Evolutionary conservation across 2,797 vertebrate genomes (phyloP).

Genomic region (Mus spretus): DNA sequence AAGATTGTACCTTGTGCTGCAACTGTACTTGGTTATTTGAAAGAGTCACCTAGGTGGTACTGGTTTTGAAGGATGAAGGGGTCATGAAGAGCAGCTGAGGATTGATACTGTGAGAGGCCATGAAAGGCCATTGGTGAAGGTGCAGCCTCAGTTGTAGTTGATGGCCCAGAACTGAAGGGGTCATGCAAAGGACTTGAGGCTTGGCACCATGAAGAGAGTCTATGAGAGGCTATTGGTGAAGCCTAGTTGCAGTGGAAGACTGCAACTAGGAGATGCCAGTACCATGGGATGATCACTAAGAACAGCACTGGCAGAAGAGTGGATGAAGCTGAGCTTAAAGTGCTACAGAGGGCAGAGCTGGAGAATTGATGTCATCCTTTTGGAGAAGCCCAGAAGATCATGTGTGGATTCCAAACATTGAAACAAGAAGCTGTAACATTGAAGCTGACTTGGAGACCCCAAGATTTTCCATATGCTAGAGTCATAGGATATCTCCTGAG

Average conservation of each 20-base stretch:
- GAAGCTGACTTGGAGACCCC: not conserved
- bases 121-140: not conserved
- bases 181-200: not conserved
- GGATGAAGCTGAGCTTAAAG: not conserved
- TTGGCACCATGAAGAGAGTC: not conserved
- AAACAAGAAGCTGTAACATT: not conserved
- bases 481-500: not conserved
- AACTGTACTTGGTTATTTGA: not conserved
- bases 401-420: not conserved
- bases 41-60: not conserved
- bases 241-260: not conserved
- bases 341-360: not conserved
- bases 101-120: not conserved
- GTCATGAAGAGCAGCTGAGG: not conserved
- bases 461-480: not conserved
- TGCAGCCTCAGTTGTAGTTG: not conserved
- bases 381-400: not conserved
- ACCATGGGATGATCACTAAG: not conserved
- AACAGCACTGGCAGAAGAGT: not conserved
- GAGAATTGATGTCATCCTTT: not conserved
- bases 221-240: not conserved
- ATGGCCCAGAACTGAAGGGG: not conserved
- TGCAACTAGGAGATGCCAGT: not conserved
- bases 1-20: not conserved
- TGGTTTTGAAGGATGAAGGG: not conserved